phyloP scores from a whole-genome alignment of 2,888 invertebrate genomes.

The Mesochorus sp. region DNA sequence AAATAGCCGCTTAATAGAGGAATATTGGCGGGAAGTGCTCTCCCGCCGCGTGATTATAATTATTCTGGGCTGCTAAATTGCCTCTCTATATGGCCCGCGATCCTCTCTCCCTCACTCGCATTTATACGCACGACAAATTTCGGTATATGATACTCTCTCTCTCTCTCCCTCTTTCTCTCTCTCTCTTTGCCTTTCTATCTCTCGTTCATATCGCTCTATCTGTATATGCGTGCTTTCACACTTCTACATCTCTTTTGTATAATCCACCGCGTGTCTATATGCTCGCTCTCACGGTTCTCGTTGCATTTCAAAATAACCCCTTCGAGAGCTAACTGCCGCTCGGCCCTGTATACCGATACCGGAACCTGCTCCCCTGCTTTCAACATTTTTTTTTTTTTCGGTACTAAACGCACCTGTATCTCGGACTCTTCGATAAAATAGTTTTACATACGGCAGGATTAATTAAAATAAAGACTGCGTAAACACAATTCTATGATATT shows the following conservation, averaged over 20 bases:
- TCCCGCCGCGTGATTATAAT: constrained; percentile 74
- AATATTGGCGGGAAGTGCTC: constrained; percentile 74
- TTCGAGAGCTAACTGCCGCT: constrained; percentile 4
- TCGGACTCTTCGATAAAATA: background rate
- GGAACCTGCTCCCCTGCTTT: constrained; percentile 10
- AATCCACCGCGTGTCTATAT: background rate
- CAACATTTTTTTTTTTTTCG: background rate
- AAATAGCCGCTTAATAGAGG: constrained; percentile 74
- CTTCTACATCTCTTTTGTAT: background rate
- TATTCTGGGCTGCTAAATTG: constrained; percentile 73
- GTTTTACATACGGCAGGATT: background rate
- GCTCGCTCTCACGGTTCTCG: constrained; percentile 12
- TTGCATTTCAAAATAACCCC: constrained; percentile 29
- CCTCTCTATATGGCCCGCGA: too few species aligned
- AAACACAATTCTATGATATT: too few species aligned
- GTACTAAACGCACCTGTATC: constrained; percentile 1
- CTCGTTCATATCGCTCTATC: background rate
- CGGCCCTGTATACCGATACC: background rate
- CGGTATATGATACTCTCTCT: constrained; percentile 2
- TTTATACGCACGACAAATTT: constrained; percentile 16
- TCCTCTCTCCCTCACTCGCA: constrained; percentile 29
- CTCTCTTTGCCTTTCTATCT: background rate
- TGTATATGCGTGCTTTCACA: background rate
- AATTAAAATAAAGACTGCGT: too few species aligned
- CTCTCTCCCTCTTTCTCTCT: background rate